These are phyloP conservation scores for Aspidoscelis tigris DNA, from an alignment of 2,113 vertebrate genomes.

Conservation along the genomic window DNA sequence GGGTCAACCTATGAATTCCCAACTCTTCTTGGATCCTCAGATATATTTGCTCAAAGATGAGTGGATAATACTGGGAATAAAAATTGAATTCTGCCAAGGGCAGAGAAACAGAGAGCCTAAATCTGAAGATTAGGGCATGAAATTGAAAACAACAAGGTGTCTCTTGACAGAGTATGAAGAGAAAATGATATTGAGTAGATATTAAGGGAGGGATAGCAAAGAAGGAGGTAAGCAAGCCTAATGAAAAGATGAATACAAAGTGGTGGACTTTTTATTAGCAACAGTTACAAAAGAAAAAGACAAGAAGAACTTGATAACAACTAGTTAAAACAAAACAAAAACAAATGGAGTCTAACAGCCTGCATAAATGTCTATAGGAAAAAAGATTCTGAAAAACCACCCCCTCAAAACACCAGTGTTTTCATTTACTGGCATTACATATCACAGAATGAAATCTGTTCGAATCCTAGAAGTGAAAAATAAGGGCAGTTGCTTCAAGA, in stretches of 20 bases:
- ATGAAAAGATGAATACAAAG: not conserved
- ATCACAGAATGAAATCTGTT: conserved; percentile 2
- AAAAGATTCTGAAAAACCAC: conserved; percentile 6
- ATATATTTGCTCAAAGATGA: conserved; percentile 5
- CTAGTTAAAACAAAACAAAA: not conserved
- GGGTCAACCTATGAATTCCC: not conserved
- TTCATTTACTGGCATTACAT: conserved; percentile 13
- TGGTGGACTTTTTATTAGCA: not conserved
- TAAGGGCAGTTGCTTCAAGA: conserved; percentile 15
- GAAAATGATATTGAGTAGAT: not conserved
- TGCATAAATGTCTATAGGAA: not conserved
- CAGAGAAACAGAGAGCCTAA: not conserved
- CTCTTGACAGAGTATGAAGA: conserved; percentile 1
- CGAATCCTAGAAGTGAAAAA: not conserved
- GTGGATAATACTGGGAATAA: not conserved
- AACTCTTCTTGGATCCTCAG: not conserved
- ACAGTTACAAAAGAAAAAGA: not conserved
- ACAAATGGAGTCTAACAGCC: not conserved
- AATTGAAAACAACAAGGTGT: conserved; percentile 10
- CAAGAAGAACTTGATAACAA: not conserved
- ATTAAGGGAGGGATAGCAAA: not conserved
- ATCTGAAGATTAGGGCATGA: not conserved
- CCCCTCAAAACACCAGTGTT: not conserved
- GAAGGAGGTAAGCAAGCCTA: not conserved
- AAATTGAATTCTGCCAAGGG: conserved; percentile 3